A percentile compares a stretch with the other conserved stretches of the same genome.
These are phyloP conservation scores for Galeruca laticollis DNA, from an alignment of 2,888 invertebrate genomes.

Conservation along the genomic window DNA sequence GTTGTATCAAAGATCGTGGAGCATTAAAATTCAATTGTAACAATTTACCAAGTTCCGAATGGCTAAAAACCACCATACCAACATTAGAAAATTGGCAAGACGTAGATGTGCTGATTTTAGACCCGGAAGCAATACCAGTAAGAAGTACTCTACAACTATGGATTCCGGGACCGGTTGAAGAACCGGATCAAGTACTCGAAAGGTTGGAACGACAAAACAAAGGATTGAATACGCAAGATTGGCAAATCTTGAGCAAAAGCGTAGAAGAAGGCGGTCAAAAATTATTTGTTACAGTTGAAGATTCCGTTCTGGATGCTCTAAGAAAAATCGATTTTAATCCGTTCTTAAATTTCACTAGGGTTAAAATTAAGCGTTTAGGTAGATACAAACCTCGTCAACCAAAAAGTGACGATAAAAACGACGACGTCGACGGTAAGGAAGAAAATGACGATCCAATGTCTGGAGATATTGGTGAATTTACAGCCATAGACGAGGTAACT, in stretches of 20 bases:
- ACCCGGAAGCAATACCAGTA: slow-evolving; percentile 33
- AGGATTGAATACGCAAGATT: slow-evolving; percentile 34
- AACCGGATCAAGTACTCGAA: slow-evolving; percentile 36
- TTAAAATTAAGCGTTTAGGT: slow-evolving; percentile 35
- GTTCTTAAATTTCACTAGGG: slow-evolving; percentile 37
- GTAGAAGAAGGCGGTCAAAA: slow-evolving; percentile 34
- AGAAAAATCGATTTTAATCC: slow-evolving; percentile 35
- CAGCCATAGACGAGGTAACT: slow-evolving; percentile 17
- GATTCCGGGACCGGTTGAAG: slow-evolving; percentile 34
- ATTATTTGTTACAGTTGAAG: slow-evolving; percentile 36
- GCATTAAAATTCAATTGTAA: slow-evolving; percentile 36
- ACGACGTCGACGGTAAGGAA: slow-evolving; percentile 21
- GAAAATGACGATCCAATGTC: slow-evolving; percentile 7
- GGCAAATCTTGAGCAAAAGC: slow-evolving; percentile 33
- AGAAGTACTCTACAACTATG: slow-evolving; percentile 32
- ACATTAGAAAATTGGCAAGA: slow-evolving; percentile 33
- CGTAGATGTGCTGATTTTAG: slow-evolving; percentile 29
- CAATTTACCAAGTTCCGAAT: slow-evolving; percentile 36
- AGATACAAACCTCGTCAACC: slow-evolving; percentile 33
- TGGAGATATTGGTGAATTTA: slow-evolving; percentile 17
- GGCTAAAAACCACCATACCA: slow-evolving; percentile 35
- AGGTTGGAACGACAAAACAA: slow-evolving; percentile 38
- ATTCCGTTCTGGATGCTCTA: slow-evolving; percentile 30
- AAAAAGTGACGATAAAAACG: slow-evolving; percentile 17
- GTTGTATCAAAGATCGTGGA: slow-evolving; percentile 32